Evolutionary conservation across 2,113 vertebrate genomes (phyloP).

Genomic region (Etheostoma spectabile): DNA sequence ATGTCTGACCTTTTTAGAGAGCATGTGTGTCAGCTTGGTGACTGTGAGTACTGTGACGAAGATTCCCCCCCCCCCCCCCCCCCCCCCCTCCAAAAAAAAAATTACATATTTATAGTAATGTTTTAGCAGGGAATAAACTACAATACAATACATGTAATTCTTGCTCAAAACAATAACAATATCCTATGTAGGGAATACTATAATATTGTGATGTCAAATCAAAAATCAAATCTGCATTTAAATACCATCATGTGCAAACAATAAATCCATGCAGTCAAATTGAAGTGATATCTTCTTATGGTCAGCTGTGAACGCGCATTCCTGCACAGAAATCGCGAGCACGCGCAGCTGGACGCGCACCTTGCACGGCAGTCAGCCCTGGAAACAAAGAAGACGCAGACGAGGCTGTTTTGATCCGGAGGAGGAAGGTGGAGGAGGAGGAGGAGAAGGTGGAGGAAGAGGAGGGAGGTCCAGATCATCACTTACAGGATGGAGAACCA

Average conservation of each 20-base stretch:
- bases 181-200: background rate
- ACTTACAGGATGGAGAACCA: constrained; percentile 58
- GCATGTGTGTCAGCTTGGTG: background rate
- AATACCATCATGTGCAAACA: background rate
- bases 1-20: background rate
- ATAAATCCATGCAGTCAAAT: constrained; percentile 5
- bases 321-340: constrained; percentile 58
- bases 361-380: constrained; percentile 31
- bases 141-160: background rate
- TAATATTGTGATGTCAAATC: constrained; percentile 1
- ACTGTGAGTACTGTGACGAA: background rate
- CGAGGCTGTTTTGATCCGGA: constrained; percentile 61
- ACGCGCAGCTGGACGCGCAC: constrained; percentile 46
- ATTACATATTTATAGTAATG: background rate
- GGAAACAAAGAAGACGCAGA: constrained; percentile 76
- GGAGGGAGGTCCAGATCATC: constrained; percentile 46
- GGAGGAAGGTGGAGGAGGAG: background rate
- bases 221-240: background rate
- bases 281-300: constrained; percentile 3
- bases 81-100: too few species aligned
- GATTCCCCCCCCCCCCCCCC: background rate
- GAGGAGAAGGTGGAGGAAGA: constrained; percentile 11
- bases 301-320: constrained; percentile 64
- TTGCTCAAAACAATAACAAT: background rate
- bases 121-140: background rate